A percentile compares a stretch with the other conserved stretches of the same genome.
phyloP scores from a whole-genome alignment of 2,113 vertebrate genomes.

The Psilopsiagon aymara region DNA sequence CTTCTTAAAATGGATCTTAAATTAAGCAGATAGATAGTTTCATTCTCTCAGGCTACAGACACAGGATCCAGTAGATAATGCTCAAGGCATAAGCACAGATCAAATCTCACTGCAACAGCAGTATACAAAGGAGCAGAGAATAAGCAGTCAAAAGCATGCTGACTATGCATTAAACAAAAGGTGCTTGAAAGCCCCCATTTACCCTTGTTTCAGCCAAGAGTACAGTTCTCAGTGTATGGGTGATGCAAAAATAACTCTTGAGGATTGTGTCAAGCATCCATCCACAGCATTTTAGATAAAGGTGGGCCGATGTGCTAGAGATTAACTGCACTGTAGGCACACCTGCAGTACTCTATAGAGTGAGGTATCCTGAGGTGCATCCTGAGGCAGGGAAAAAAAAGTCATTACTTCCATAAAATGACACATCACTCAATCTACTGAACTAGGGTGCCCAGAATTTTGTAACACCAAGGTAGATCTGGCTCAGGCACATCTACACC shows the following conservation, averaged over 20 bases:
- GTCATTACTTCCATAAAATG: not conserved
- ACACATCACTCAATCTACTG: not conserved
- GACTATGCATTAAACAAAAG: not conserved
- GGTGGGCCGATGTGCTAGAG: not conserved
- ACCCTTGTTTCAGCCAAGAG: not conserved
- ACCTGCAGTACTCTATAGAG: not conserved
- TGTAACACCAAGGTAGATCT: not conserved
- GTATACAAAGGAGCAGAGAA: not conserved
- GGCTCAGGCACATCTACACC: not conserved
- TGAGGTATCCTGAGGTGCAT: not conserved
- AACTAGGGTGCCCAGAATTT: not conserved
- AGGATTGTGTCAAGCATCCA: not conserved
- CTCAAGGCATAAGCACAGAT: constrained; percentile 12
- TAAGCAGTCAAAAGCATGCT: not conserved
- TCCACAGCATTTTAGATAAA: not conserved
- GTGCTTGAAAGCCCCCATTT: not conserved
- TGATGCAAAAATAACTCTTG: not conserved
- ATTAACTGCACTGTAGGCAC: not conserved
- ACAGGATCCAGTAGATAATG: constrained; percentile 15
- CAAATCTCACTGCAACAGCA: constrained; percentile 52
- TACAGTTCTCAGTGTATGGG: not conserved
- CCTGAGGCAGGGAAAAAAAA: not conserved
- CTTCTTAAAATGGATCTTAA: constrained; percentile 28
- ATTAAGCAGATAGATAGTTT: not conserved
- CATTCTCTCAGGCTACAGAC: constrained; percentile 15